phyloP scores from a whole-genome alignment of 2,888 invertebrate species.

The Platypus cylindrus region DNA sequence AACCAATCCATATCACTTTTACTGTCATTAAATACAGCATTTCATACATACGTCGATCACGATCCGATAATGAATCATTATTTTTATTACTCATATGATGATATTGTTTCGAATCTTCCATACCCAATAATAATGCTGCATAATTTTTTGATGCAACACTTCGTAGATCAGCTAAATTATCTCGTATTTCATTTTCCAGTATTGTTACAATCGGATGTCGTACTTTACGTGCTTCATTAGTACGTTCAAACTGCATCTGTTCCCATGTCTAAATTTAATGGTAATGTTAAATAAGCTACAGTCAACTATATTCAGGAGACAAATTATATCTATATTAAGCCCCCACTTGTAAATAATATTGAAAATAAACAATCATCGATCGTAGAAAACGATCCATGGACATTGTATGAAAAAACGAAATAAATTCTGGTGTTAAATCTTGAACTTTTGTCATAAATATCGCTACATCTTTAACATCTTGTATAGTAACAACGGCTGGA shows the following conservation, averaged over 20 bases:
- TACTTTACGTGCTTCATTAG: constrained; percentile 40
- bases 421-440: constrained; percentile 44
- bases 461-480: constrained; percentile 49
- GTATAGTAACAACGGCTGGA: constrained; percentile 44
- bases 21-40: constrained; percentile 44
- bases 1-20: constrained; percentile 51
- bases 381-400: constrained; percentile 50
- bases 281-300: neutral
- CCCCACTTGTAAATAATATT: constrained; percentile 49
- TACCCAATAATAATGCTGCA: constrained; percentile 44
- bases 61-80: constrained; percentile 46
- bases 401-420: constrained; percentile 45
- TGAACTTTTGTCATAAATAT: constrained; percentile 41
- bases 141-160: constrained; percentile 49
- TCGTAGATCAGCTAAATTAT: constrained; percentile 46
- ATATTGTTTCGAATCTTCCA: constrained; percentile 40
- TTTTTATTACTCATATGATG: constrained; percentile 50
- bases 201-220: constrained; percentile 39
- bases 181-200: constrained; percentile 38
- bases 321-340: neutral
- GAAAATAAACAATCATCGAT: constrained; percentile 49
- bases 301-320: neutral
- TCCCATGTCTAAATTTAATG: constrained; percentile 38
- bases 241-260: constrained; percentile 40
- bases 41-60: constrained; percentile 49